Percentiles rank a stretch among this genome's conserved stretches.
These are phyloP conservation scores for Empidonax alnorum DNA, from an alignment of 2,113 vertebrate genomes.

Conservation along the genomic window DNA sequence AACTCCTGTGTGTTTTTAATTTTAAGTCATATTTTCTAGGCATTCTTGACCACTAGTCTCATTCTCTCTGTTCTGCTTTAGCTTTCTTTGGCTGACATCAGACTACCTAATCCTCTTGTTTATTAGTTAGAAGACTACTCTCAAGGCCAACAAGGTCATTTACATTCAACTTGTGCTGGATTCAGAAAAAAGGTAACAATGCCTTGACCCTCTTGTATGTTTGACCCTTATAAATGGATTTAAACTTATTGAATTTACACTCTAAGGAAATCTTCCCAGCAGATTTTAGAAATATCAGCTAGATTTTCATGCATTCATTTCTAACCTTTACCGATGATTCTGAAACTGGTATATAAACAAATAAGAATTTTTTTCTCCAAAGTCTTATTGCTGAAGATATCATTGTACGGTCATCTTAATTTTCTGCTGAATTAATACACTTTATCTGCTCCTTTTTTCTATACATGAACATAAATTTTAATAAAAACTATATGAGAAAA, in stretches of 20 bases:
- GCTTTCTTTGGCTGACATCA: neutral
- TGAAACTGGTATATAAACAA: neutral
- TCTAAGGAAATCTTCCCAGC: neutral
- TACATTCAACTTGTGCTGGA: neutral
- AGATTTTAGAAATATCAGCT: neutral
- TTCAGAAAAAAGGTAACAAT: neutral
- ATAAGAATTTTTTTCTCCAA: neutral
- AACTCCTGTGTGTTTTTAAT: neutral
- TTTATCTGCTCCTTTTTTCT: neutral
- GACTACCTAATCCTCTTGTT: neutral
- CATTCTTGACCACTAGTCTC: neutral
- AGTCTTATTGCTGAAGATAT: neutral
- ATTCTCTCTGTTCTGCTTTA: neutral
- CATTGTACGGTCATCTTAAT: neutral
- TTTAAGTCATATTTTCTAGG: neutral
- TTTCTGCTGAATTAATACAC: neutral
- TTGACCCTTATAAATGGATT: neutral
- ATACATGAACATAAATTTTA: neutral
- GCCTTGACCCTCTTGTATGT: fast-evolving
- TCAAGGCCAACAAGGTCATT: neutral
- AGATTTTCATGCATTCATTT: neutral
- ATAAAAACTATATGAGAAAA: neutral
- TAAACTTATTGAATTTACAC: neutral
- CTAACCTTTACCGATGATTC: neutral
- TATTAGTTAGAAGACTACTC: neutral